Evolutionary conservation across 2,113 vertebrate species (phyloP), one percentile per base, ranked within the genome.

Genomic region (Pituophis catenifer): DNA sequence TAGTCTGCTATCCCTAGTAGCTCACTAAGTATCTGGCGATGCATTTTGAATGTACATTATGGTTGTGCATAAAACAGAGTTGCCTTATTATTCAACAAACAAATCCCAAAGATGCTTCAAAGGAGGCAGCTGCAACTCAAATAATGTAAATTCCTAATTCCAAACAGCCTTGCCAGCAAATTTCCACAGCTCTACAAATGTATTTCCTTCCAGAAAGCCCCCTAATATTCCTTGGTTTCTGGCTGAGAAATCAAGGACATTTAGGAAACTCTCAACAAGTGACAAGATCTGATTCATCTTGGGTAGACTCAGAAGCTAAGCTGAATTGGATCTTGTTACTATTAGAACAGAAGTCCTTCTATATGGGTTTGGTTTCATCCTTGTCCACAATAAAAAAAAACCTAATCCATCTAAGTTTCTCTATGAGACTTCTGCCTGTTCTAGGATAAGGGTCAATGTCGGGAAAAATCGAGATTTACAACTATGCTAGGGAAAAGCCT

Each of bases 21-120:
- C 88, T 95, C 92, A 88, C 70, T 94, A 88, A 94, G 93, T 85
- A 94, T 58, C 93, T 91, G 50, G 89, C 93, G 93, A 95, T 52
- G 33, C 57, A 92, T 95, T 91, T 93, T 94, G 89, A 8, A 81
- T 90, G 19, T 91, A 52, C 24, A 44, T 19, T 91, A 24, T 44
- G 94, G n/a, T 90, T 90, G 75, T 38, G 85, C 89, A 81, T 29
- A 87, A 93, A 96, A 48, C 50, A 93, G 21, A 89, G 85, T n/a
- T 92, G 54, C n/a, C 91, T 91, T 94, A 58, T 90, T 88, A 65
- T 3, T 55, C 89, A 88, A 93, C 90, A 48, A 11, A 90, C 29
- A 5, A 89, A 26, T 65, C 86, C 48, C 50, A 93, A 90, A 26
- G 53, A 44, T 91, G 38, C 93, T 26, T 89, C 57, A 87, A 90